These are phyloP conservation scores for Eulacestoma nigropectus DNA, from an alignment of 2,113 vertebrate species.

Conservation along the genomic window DNA sequence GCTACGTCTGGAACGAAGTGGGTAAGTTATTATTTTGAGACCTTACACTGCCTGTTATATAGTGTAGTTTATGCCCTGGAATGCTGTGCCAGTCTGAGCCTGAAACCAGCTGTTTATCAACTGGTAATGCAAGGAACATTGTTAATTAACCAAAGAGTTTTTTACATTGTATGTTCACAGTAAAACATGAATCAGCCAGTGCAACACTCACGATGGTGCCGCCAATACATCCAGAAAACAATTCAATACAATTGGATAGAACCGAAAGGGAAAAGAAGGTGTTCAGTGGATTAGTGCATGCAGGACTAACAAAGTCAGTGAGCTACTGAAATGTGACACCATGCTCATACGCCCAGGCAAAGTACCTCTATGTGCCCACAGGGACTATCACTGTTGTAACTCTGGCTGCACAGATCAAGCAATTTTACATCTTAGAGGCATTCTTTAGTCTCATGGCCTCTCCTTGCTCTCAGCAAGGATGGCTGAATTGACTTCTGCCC, in stretches of 20 bases:
- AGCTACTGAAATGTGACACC: neutral
- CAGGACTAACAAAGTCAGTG: rapidly evolving
- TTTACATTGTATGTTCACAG: neutral
- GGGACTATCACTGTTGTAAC: neutral
- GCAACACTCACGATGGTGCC: neutral
- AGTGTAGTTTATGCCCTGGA: neutral
- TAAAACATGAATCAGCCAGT: neutral
- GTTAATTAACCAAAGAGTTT: neutral
- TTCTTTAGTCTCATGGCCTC: neutral
- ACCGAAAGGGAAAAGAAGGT: neutral
- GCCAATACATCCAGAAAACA: neutral
- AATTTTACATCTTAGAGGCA: neutral
- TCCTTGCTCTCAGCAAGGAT: neutral
- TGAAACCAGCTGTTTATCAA: neutral
- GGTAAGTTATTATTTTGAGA: neutral
- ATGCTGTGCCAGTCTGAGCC: neutral
- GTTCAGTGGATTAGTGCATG: neutral
- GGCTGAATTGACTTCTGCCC: neutral
- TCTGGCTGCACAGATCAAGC: neutral
- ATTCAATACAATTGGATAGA: neutral
- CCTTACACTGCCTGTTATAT: neutral
- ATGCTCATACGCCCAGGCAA: neutral
- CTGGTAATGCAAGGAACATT: neutral
- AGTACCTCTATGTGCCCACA: neutral
- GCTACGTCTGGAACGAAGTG: neutral